phyloP scores from a whole-genome alignment of 1,140 invertebrate species.

The Zaprionus ornatus region DNA sequence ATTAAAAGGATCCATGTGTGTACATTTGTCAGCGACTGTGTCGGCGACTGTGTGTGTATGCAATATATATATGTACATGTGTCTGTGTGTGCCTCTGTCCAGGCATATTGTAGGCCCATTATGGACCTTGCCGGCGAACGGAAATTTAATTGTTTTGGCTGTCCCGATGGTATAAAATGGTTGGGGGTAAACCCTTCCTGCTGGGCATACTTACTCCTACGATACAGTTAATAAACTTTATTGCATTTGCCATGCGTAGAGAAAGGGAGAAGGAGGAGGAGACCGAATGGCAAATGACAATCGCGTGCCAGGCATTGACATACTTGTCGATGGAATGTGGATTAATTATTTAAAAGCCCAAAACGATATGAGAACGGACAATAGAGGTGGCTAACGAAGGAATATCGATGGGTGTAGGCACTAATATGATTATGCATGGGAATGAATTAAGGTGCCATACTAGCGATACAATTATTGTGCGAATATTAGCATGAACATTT shows the following conservation, averaged over 20 bases:
- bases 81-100: slow-evolving; percentile 18
- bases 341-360: slow-evolving; percentile 33
- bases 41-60: not conserved
- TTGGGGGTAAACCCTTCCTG: not conserved
- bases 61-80: slow-evolving; percentile 8
- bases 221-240: slow-evolving; percentile 57
- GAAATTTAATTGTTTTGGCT: slow-evolving; percentile 70
- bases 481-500: too few species aligned
- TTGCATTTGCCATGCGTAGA: slow-evolving; percentile 36
- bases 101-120: slow-evolving; percentile 56
- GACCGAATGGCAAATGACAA: slow-evolving; percentile 25
- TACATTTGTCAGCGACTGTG: not conserved
- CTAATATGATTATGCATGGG: not conserved
- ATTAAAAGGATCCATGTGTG: slow-evolving; percentile 70
- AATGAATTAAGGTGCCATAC: not conserved
- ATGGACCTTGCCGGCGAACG: slow-evolving; percentile 47
- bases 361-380: not conserved
- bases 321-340: slow-evolving; percentile 42
- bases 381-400: not conserved
- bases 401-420: not conserved
- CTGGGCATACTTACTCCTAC: not conserved
- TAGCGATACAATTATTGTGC: too few species aligned
- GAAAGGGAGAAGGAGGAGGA: not conserved
- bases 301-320: slow-evolving; percentile 67
- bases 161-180: not conserved